Base-by-base conservation (phyloP, 2,113 vertebrate genomes). In the Cyprinodon brontotheroides region DNA sequence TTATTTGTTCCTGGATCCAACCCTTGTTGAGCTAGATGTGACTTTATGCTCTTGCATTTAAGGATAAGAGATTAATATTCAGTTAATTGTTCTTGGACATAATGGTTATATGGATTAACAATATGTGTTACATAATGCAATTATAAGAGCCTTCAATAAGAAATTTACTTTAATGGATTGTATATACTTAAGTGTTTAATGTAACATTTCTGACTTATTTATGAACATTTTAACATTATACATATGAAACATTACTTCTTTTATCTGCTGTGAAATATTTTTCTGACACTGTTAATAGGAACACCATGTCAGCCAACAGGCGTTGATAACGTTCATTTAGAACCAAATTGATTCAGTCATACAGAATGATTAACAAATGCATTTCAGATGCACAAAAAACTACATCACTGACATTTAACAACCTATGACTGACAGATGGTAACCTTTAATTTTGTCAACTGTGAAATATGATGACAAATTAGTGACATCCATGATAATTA, bases 251-350 rank as follows among this genome's bases (percentile, higher is more conserved):
- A 65, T 75, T 68, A 9, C 39, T 41, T 48, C 72, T 61, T 69
- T 60, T 40, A n/a, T 76, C n/a, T 48, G 29, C 37, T 68, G 14
- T 77, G 68, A 48, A n/a, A 20, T 39, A 14, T 75, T 76, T 67
- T 72, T 72, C 64, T 20, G 68, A 47, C 70, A 41, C 48, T 14
- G 59, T 69, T 65, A 65, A 61, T 57, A 65, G 48, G 38, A n/a
- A 61, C 36, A 13, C 36, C 9, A 17, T 37, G 70, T 3, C 65
- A 36, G 79, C 47, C 64, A 75, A 61, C 64, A 65, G 47, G 1
- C 22, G 38, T 15, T 47, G 53, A 60, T 69, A 41, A 3, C 10
- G 20, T 29, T 77, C 0, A 37, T 61, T 61, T 57, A 47, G 37
- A 14, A 59, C 48, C 48, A 53, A 53, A 53, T 20, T 53, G 48